Percentiles rank a stretch among this genome's conserved stretches.
Conservation (phyloP, 2,888 invertebrate genomes). For the Drosophila infuscata region DNA sequence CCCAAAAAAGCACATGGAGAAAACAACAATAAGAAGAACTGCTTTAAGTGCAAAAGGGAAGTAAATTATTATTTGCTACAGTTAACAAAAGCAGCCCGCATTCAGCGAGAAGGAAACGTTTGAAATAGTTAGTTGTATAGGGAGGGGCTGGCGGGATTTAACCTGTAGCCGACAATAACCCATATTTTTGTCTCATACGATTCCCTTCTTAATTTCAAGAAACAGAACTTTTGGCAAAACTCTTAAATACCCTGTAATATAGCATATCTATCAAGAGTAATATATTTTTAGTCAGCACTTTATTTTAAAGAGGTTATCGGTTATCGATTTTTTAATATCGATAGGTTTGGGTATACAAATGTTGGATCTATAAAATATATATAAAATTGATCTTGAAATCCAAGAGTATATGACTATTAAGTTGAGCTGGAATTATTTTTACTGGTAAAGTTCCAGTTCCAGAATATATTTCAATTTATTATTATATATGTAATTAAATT, state of each 20-base stretch:
- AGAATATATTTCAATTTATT: no score
- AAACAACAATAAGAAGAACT: slow-evolving; percentile 34
- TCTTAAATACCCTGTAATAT: slow-evolving; percentile 23
- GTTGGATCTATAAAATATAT: background rate
- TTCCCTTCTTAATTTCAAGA: slow-evolving; percentile 39
- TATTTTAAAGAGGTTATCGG: background rate
- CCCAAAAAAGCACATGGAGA: slow-evolving; percentile 43
- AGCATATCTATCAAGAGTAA: background rate
- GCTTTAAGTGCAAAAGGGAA: slow-evolving; percentile 52
- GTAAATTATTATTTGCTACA: slow-evolving; percentile 67
- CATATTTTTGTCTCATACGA: slow-evolving; percentile 19
- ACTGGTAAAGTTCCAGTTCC: no score
- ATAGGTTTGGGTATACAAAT: background rate
- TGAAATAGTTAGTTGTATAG: background rate
- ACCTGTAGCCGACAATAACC: slow-evolving; percentile 23
- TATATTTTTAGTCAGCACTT: background rate
- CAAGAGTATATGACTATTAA: no score
- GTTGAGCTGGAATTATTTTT: no score
- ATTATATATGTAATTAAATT: no score
- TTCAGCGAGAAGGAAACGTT: slow-evolving; percentile 4
- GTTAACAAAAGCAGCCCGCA: slow-evolving; percentile 60
- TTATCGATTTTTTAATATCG: background rate
- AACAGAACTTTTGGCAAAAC: slow-evolving; percentile 45
- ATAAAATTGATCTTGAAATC: background rate
- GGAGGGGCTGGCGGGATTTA: background rate